A percentile compares a stretch with the other conserved stretches of the same genome.
These are phyloP conservation scores for Habroteleia sp. DNA, from an alignment of 2,888 invertebrate genomes.

Conservation along the genomic window DNA sequence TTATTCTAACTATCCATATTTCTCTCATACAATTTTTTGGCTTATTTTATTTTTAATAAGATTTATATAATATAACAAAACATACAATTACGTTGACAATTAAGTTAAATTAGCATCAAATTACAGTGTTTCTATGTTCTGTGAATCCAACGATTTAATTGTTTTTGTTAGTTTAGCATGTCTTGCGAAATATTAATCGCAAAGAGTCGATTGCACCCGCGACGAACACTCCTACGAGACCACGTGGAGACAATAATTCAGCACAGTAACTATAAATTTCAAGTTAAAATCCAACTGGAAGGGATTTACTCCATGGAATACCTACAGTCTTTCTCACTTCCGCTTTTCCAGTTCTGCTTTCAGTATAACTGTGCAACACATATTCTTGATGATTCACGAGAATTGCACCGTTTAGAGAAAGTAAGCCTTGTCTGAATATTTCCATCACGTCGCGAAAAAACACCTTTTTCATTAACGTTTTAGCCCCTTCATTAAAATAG, in stretches of 20 bases:
- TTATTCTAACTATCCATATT: too few species aligned
- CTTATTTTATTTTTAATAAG: slow-evolving; percentile 44
- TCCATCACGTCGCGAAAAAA: slow-evolving; percentile 53
- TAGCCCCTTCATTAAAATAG: slow-evolving; percentile 45
- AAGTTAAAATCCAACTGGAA: slow-evolving; percentile 77
- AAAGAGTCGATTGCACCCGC: slow-evolving; percentile 65
- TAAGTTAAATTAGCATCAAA: slow-evolving; percentile 61
- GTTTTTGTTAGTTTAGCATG: slow-evolving; percentile 61
- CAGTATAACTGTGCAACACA: slow-evolving; percentile 52
- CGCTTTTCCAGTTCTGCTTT: slow-evolving; percentile 56
- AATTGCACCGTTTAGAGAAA: slow-evolving; percentile 53
- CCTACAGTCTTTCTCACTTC: slow-evolving; percentile 64
- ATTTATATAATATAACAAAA: slow-evolving; percentile 47
- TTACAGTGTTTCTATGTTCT: slow-evolving; percentile 29
- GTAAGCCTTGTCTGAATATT: slow-evolving; percentile 57
- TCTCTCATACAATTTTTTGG: too few species aligned
- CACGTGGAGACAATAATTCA: slow-evolving; percentile 75
- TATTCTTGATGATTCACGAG: slow-evolving; percentile 60
- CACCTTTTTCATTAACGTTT: slow-evolving; percentile 54
- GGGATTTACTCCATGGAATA: slow-evolving; percentile 74
- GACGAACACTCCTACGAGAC: slow-evolving; percentile 64
- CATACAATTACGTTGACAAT: slow-evolving; percentile 45
- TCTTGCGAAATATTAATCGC: slow-evolving; percentile 70
- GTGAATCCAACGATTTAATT: slow-evolving; percentile 51
- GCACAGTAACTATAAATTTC: slow-evolving; percentile 73